Base-by-base conservation (phyloP, 37 sponge, comb jelly and placozoan species). In the Beroe ovata region DNA sequence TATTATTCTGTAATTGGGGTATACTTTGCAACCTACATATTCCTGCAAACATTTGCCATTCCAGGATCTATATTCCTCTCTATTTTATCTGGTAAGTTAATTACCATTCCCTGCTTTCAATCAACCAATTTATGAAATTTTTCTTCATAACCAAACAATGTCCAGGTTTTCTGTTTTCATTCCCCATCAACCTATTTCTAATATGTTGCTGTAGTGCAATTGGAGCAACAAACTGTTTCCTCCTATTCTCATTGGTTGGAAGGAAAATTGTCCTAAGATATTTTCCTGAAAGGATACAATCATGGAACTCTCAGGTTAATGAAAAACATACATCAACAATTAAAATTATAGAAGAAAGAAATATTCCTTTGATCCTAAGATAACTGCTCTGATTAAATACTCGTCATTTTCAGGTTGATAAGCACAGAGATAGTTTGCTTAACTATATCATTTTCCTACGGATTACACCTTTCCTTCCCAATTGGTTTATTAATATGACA, bases 401-500 rank as follows among this genome's bases (percentile, higher is more conserved):
- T 41, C n/a, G 35, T 47, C 54, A 19, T 36, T 39, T 40, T 42
- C 88, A 94, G 90, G 91, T 91, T 14, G 88, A 90, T 0, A 91
- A 90, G 60, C 96, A 94, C 89, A 62, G 91, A 60, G 91, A 90
- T 32, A 89, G 93, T 77, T 69, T 96, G 60, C 23, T 94, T 0
- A 92, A 91, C 88, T 95, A 93, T 60, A 93, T 94, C 60, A 71
- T 95, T 28, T 96, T 94, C 91, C 88, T 94, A 28, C 63, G 94
- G 25, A 93, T 95, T 41, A 94, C 95, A 42, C 95, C 95, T 2
- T 94, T 94, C 90, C 90, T 96, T 0, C 97, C 97, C 26, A 96
- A 96, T 89, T 96, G 97, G 97, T 95, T 95, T 40, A 96, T 95
- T 89, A 96, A 96, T 90, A 92, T 96, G 32, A 92, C 94, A 37